phyloP scores from a whole-genome alignment of 2,888 invertebrate genomes.

The Agonopterix subpropinquella region DNA sequence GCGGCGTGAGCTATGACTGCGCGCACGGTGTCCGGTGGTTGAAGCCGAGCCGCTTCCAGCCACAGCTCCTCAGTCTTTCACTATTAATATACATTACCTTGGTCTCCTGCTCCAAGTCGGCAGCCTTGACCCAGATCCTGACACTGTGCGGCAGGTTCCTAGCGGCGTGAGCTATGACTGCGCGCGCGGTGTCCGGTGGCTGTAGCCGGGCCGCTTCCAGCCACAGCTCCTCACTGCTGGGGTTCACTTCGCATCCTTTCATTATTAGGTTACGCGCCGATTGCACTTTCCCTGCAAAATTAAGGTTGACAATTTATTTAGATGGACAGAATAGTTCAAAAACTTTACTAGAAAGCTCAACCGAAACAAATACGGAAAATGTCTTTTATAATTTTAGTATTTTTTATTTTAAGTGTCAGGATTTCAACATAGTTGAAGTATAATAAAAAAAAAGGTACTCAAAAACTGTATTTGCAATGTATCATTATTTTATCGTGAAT shows the following conservation, averaged over 20 bases:
- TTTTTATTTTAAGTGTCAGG: too few relatives aligned
- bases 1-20: slow-evolving; percentile 98
- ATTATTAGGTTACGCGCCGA: slow-evolving; percentile 97
- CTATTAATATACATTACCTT: slow-evolving; percentile 66
- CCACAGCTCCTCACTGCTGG: slow-evolving; percentile 98
- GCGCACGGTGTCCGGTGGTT: slow-evolving; percentile 95
- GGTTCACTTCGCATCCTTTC: slow-evolving; percentile 98
- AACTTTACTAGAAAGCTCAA: too few relatives aligned
- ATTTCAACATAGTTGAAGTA: too few relatives aligned
- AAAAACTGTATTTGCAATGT: too few relatives aligned
- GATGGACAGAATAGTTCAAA: too few relatives aligned
- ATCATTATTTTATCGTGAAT: too few relatives aligned
- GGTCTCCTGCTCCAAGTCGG: slow-evolving; percentile 93
- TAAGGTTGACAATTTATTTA: too few relatives aligned
- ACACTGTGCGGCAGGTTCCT: slow-evolving; percentile 97
- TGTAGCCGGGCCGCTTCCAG: slow-evolving; percentile 96
- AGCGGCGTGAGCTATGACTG: slow-evolving; percentile 97
- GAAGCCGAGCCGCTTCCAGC: slow-evolving; percentile 96
- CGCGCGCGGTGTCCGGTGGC: slow-evolving; percentile 94
- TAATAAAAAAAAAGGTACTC: too few relatives aligned
- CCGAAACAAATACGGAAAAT: too few relatives aligned
- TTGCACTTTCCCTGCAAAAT: slow-evolving; percentile 83
- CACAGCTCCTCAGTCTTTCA: slow-evolving; percentile 88
- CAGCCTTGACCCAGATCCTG: slow-evolving; percentile 98
- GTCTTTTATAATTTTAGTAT: too few relatives aligned